Evolutionary conservation across 2,113 vertebrate species (phyloP), one percentile per base, ranked within the genome.

Genomic region (Phalacrocorax aristotelis): DNA sequence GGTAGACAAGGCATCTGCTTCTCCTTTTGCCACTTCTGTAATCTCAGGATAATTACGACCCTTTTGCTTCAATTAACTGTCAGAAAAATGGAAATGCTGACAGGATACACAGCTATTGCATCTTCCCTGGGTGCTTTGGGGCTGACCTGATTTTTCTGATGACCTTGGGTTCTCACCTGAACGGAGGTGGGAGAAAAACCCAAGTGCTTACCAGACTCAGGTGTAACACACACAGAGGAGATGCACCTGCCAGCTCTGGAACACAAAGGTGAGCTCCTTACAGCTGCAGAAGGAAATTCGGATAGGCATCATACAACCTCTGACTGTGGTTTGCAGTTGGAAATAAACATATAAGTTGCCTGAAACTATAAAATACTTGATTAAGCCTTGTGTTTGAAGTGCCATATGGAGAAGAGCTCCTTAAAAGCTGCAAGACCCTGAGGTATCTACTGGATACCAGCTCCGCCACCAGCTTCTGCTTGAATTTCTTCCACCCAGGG

Each of bases 101-200:
- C 49, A 58, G 5, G 23, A 79, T 3, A 10, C 26, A 18, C 80
- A 90, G 71, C 5, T 11, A 27, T 36, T 44, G 38, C 40, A 34
- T 13, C 71, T 12, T 11, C 58, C 30, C 55, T 4, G 20, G 46
- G 25, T 42, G 69, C 78, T 75, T 16, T 36, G 40, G 51, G 72
- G 15, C 54, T 78, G 62, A 57, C 10, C 69, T 71, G 75, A 20
- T 32, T 71, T 48, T 64, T 36, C 38, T 29, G 57, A 6, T 27
- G 81, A 48, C 61, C 71, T 90, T n/a, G 30, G 42, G 8, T 34
- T 58, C 88, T 57, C 36, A 57, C 34, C 60, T 74, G 64, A 13
- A 13, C 0, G 0, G 54, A 42, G 46, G 40, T 69, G 68, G 60
- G 19, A 70, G 21, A 38, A 13, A 77, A 58, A 2, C 1, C 1